These are phyloP conservation scores for Panthera leo DNA, from an alignment of 2,113 vertebrate genomes.

Conservation along the genomic window DNA sequence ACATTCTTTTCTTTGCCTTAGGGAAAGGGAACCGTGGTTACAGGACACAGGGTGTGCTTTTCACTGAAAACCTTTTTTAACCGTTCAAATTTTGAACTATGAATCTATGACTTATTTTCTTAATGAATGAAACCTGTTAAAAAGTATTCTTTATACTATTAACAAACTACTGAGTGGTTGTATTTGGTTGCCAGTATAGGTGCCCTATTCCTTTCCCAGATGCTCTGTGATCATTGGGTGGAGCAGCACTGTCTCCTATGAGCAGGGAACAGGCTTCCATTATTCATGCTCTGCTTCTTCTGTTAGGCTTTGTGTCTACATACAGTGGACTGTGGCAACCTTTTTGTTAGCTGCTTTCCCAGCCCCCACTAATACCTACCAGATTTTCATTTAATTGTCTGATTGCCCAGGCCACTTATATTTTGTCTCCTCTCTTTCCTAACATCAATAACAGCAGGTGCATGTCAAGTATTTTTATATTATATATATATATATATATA, in stretches of 20 bases:
- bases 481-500: no score
- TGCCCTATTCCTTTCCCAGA: background rate
- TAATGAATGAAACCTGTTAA: background rate
- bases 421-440: background rate
- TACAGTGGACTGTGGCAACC: no score
- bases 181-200: background rate
- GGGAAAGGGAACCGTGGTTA: background rate
- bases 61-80: background rate
- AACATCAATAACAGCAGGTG: background rate
- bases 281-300: background rate
- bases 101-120: background rate
- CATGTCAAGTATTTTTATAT: background rate
- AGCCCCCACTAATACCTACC: background rate
- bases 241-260: background rate
- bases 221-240: background rate
- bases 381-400: background rate
- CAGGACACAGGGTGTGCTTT: background rate
- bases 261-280: background rate
- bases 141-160: background rate
- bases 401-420: background rate
- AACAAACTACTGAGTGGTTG: background rate
- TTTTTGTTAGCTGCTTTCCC: background rate
- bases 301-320: background rate
- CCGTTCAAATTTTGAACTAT: background rate
- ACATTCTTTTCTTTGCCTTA: background rate